Evolutionary conservation across 1,140 invertebrate genomes (phyloP).

Genomic region (Ooceraea biroi): DNA sequence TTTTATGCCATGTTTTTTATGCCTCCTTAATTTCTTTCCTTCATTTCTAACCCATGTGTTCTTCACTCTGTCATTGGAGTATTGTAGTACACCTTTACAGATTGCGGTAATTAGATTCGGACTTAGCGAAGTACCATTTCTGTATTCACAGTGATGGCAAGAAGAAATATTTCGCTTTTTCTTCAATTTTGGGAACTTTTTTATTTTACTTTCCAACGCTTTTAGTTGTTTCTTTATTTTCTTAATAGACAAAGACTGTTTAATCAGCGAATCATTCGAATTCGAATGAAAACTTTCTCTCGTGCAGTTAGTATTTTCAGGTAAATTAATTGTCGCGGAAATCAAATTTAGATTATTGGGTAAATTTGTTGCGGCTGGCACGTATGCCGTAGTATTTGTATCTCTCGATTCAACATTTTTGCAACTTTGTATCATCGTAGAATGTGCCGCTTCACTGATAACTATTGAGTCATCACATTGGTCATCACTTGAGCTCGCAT

Average conservation of each 20-base stretch:
- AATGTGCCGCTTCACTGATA: not conserved
- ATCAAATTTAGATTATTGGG: not conserved
- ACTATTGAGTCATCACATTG: not conserved
- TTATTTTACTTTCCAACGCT: slow-evolving; percentile 71
- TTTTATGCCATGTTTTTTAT: not conserved
- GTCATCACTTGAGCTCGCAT: not conserved
- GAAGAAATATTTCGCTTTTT: slow-evolving; percentile 4
- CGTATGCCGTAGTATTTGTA: not conserved
- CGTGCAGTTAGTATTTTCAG: not conserved
- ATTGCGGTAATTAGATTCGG: slow-evolving; percentile 30
- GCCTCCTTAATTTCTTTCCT: not conserved
- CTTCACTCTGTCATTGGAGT: not conserved
- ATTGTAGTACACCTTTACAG: slow-evolving; percentile 29
- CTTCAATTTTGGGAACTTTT: slow-evolving; percentile 48
- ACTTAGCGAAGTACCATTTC: not conserved
- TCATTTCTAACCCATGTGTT: not conserved
- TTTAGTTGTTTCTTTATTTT: slow-evolving; percentile 67
- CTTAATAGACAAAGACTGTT: slow-evolving; percentile 19
- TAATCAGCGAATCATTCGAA: not conserved
- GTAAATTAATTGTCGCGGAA: not conserved
- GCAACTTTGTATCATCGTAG: not conserved
- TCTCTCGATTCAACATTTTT: slow-evolving; percentile 19
- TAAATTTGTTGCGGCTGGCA: not conserved
- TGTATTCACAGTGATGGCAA: not conserved
- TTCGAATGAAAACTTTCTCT: not conserved